Percentiles rank a stretch among this genome's conserved stretches.
Evolutionary conservation across 2,797 vertebrate species (phyloP).

Genomic region (Nannoperca australis): DNA sequence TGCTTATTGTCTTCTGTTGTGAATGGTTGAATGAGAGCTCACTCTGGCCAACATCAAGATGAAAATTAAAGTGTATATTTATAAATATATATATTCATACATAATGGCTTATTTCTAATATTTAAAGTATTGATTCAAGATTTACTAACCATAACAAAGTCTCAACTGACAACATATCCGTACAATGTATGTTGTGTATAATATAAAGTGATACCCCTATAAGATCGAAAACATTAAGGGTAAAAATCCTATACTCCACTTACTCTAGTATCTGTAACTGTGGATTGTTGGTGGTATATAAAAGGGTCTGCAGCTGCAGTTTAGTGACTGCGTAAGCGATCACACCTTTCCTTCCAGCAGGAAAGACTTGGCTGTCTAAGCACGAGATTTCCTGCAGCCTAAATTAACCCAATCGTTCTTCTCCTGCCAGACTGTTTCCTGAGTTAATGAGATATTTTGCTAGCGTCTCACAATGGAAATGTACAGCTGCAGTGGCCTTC

Average conservation of each 20-base stretch:
- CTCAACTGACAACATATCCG: neutral
- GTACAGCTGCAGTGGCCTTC: constrained; percentile 57
- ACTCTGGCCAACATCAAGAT: neutral
- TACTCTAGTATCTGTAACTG: neutral
- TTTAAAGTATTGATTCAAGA: neutral
- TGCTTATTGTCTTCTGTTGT: neutral
- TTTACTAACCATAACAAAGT: neutral
- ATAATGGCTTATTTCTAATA: neutral
- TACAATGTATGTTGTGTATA: neutral
- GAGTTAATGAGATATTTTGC: constrained; percentile 62
- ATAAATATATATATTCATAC: neutral
- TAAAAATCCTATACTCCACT: neutral
- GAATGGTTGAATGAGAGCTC: neutral
- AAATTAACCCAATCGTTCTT: constrained; percentile 71
- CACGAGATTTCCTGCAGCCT: constrained; percentile 74
- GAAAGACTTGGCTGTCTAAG: constrained; percentile 80
- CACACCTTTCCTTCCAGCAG: constrained; percentile 83
- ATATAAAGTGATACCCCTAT: neutral
- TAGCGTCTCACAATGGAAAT: constrained; percentile 54
- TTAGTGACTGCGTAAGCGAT: constrained; percentile 58
- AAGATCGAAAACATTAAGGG: neutral
- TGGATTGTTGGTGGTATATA: constrained; percentile 24
- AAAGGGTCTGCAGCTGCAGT: constrained; percentile 68
- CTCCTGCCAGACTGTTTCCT: constrained; percentile 76
- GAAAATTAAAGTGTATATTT: neutral